phyloP scores from a whole-genome alignment of 2,113 vertebrate species.

The Eudorcas thomsonii region DNA sequence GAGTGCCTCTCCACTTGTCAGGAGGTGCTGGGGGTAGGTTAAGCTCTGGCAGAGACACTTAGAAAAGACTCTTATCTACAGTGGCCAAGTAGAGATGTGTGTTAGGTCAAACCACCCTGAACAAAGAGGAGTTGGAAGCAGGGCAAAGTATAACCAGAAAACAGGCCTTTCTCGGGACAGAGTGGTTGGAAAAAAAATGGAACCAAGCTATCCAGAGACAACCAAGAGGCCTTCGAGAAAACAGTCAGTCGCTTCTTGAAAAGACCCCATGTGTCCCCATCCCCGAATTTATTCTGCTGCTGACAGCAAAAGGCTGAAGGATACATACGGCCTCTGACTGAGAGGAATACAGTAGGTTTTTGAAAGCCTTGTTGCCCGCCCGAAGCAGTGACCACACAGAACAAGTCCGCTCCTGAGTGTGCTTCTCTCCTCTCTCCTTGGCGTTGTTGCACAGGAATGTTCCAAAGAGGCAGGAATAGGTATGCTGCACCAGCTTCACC shows the following conservation, averaged over 20 bases:
- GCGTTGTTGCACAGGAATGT: constrained; percentile 99
- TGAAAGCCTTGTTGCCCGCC: constrained; percentile 93
- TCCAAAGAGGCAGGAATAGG: constrained; percentile 98
- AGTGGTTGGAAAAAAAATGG: neutral
- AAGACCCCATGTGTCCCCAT: neutral
- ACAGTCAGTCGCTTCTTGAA: neutral
- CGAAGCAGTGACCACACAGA: constrained; percentile 97
- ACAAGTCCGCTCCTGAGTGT: constrained; percentile 94
- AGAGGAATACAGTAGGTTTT: constrained; percentile 96
- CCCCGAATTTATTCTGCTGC: neutral
- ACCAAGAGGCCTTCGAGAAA: neutral
- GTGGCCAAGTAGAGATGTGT: neutral
- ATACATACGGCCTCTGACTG: constrained; percentile 94
- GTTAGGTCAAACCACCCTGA: neutral
- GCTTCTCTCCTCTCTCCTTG: constrained; percentile 94
- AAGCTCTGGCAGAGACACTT: neutral
- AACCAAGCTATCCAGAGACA: neutral
- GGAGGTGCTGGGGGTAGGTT: neutral
- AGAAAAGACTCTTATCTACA: neutral
- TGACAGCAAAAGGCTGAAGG: neutral
- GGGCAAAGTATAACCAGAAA: neutral
- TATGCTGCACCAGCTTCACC: constrained; percentile 98
- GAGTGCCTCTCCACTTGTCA: neutral
- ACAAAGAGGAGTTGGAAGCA: neutral
- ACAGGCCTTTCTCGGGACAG: neutral